Percentiles rank a stretch among this genome's conserved stretches.
Evolutionary conservation across 2,888 invertebrate species (phyloP).

Genomic region (Suillia variegata): DNA sequence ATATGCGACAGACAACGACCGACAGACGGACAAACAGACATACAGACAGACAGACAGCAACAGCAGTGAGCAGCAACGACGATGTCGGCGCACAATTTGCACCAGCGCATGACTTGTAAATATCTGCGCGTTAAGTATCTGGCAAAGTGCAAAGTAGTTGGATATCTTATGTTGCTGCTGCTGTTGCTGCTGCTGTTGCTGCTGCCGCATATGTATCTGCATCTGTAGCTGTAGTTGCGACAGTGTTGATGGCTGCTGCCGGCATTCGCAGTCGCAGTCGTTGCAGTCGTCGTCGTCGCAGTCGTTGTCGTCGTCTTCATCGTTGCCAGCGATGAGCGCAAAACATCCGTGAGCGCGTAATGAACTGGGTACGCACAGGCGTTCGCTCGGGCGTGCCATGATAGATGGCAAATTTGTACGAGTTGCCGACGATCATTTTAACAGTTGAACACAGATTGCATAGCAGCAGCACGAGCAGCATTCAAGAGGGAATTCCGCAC

Average conservation of each 20-base stretch:
- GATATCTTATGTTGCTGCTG: conserved; percentile 23
- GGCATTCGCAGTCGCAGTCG: not conserved
- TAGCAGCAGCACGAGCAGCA: too few relatives aligned
- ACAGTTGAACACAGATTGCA: too few relatives aligned
- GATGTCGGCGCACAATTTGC: conserved; percentile 38
- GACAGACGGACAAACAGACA: conserved; percentile 5
- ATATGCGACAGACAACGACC: not conserved
- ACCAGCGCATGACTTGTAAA: conserved; percentile 59
- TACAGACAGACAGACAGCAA: conserved; percentile 12
- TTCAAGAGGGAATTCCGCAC: too few relatives aligned
- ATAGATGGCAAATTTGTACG: conserved; percentile 41
- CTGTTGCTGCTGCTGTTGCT: not conserved
- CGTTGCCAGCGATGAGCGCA: conserved; percentile 30
- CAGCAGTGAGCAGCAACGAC: not conserved
- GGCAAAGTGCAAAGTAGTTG: conserved; percentile 60
- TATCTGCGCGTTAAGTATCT: conserved; percentile 59
- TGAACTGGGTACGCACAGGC: conserved; percentile 59
- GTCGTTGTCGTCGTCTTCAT: conserved; percentile 3
- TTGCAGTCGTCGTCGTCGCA: too few relatives aligned
- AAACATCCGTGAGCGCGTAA: conserved; percentile 45
- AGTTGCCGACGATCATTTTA: not conserved
- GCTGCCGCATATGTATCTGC: not conserved
- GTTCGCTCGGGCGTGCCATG: conserved; percentile 55
- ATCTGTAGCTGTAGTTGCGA: too few relatives aligned
- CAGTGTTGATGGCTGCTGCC: too few relatives aligned